phyloP scores from a whole-genome alignment of 2,888 invertebrate genomes.

The Orchesella flavescens region DNA sequence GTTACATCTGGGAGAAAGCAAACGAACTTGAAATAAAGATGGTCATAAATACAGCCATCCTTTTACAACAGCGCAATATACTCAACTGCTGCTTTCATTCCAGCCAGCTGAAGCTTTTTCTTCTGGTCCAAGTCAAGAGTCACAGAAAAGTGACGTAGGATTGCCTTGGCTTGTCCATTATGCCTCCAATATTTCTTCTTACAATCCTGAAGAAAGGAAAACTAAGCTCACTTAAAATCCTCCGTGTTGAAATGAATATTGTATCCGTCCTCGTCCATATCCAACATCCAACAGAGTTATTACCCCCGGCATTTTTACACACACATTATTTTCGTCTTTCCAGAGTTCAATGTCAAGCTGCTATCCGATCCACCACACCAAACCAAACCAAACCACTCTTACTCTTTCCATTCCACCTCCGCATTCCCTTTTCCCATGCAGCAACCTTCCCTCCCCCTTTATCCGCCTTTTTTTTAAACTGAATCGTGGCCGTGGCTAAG shows the following conservation, averaged over 20 bases:
- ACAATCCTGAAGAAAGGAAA: slow-evolving; percentile 7
- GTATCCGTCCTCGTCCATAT: too few species aligned
- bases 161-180: slow-evolving; percentile 1
- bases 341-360: slow-evolving; percentile 50
- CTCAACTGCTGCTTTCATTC: not conserved
- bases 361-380: too few species aligned
- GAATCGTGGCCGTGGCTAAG: not conserved
- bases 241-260: not conserved
- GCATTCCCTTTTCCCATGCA: slow-evolving; percentile 1
- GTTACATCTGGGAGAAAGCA: slow-evolving; percentile 17
- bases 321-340: not conserved
- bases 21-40: slow-evolving; percentile 35
- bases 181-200: slow-evolving; percentile 7
- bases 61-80: not conserved
- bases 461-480: not conserved
- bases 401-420: not conserved
- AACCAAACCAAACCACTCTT: too few species aligned
- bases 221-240: not conserved
- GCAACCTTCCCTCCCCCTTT: not conserved
- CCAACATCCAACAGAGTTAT: not conserved
- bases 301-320: not conserved
- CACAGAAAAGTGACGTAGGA: not conserved
- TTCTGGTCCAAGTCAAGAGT: slow-evolving; percentile 2
- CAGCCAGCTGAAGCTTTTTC: not conserved
- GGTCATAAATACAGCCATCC: slow-evolving; percentile 47